Evolutionary conservation across 2,888 invertebrate species (phyloP).

Genomic region (Dicyrtomina minuta): DNA sequence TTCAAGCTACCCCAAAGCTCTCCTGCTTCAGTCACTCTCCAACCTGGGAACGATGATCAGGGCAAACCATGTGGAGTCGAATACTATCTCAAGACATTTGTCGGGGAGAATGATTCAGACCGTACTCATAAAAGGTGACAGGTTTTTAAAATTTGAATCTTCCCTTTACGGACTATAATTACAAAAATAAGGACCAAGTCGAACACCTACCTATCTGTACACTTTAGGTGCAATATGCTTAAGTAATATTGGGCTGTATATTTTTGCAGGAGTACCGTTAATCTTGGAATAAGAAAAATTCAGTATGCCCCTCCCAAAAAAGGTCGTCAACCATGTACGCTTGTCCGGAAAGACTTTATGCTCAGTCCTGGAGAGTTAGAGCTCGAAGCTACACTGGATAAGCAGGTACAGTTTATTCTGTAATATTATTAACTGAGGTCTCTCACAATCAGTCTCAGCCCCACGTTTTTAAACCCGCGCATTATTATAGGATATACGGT

Average conservation of each 20-base stretch:
- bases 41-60: conserved; percentile 77
- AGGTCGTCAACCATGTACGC: conserved; percentile 88
- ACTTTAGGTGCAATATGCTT: too few species aligned
- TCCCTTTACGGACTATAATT: too few species aligned
- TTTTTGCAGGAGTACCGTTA: conserved; percentile 74
- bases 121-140: conserved; percentile 73
- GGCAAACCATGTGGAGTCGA: conserved; percentile 67
- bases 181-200: too few species aligned
- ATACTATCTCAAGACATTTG: conserved; percentile 78
- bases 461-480: too few species aligned
- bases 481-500: too few species aligned
- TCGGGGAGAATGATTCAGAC: conserved; percentile 76
- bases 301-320: conserved; percentile 89
- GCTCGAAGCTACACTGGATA: conserved; percentile 89
- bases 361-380: conserved; percentile 92
- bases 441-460: too few species aligned
- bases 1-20: conserved; percentile 78
- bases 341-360: conserved; percentile 91
- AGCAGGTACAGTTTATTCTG: conserved; percentile 66
- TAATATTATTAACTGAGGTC: background rate
- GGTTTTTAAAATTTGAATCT: too few species aligned
- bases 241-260: too few species aligned
- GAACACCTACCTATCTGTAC: too few species aligned
- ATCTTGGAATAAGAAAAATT: conserved; percentile 85
- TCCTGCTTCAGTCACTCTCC: conserved; percentile 88